These are phyloP conservation scores for Ditula angustiorana DNA, from an alignment of 2,888 invertebrate species.

Conservation along the genomic window DNA sequence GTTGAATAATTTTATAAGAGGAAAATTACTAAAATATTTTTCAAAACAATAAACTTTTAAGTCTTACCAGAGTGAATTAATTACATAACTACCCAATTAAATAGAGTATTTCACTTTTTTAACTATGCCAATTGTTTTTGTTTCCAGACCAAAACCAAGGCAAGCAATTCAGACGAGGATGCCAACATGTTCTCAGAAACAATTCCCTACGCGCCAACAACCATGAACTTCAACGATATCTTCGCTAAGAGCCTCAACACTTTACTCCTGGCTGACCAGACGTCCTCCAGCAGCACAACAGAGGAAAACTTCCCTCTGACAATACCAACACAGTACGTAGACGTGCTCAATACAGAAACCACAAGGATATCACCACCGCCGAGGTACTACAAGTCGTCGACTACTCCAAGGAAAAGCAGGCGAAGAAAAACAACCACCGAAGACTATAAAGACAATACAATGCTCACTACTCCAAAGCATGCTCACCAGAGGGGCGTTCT, in stretches of 20 bases:
- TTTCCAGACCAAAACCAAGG: background rate
- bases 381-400: too few species aligned
- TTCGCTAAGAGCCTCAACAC: background rate
- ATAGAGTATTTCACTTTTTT: too few species aligned
- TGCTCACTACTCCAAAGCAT: constrained; percentile 49
- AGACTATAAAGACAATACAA: background rate
- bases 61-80: too few species aligned
- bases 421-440: background rate
- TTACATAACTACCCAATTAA: too few species aligned
- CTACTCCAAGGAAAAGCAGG: background rate
- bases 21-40: too few species aligned
- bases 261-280: background rate
- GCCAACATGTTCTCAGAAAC: background rate
- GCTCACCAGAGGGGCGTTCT: constrained; percentile 61
- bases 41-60: too few species aligned
- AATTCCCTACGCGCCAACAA: background rate
- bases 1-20: too few species aligned
- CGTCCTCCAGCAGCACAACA: background rate
- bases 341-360: background rate
- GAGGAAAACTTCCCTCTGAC: background rate
- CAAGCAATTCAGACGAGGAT: background rate
- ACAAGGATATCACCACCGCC: background rate
- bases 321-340: constrained; percentile 1
- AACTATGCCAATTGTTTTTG: too few species aligned
- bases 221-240: background rate